A percentile compares a stretch with the other conserved stretches of the same genome.
phyloP scores from a whole-genome alignment of 2,888 invertebrate species.

The Phyllotreta cruciferae region DNA sequence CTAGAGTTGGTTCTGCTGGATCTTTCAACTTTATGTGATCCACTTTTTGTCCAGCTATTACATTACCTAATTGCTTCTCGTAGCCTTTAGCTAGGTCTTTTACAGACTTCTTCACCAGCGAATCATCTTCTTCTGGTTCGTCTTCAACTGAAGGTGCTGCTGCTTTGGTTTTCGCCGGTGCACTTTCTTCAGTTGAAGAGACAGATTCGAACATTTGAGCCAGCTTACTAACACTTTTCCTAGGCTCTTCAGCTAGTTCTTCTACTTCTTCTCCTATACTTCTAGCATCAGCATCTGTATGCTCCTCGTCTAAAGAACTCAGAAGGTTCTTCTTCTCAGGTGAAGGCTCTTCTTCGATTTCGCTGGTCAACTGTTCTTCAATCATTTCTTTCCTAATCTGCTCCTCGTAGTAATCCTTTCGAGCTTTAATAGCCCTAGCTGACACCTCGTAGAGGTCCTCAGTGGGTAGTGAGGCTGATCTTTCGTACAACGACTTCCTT shows the following conservation, averaged over 20 bases:
- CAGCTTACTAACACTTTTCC: slow-evolving; percentile 30
- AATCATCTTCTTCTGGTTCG: slow-evolving; percentile 22
- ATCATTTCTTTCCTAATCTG: slow-evolving; percentile 68
- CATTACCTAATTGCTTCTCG: slow-evolving; percentile 46
- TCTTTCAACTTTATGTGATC: slow-evolving; percentile 23
- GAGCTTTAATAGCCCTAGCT: slow-evolving; percentile 63
- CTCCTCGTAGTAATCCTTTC: slow-evolving; percentile 68
- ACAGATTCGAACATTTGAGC: slow-evolving; percentile 34
- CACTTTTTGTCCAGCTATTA: slow-evolving; percentile 43
- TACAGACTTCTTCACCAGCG: slow-evolving; percentile 44
- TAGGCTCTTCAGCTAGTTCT: slow-evolving; percentile 41
- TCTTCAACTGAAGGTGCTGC: slow-evolving; percentile 22
- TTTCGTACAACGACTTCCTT: slow-evolving; percentile 59
- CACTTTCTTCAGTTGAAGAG: slow-evolving; percentile 39
- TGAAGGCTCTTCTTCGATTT: slow-evolving; percentile 60
- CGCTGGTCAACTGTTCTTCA: slow-evolving; percentile 62
- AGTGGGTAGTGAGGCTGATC: slow-evolving; percentile 63
- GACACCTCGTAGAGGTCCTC: slow-evolving; percentile 63
- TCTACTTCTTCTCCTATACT: slow-evolving; percentile 39
- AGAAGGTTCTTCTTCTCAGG: slow-evolving; percentile 61
- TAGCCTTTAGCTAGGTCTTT: slow-evolving; percentile 48
- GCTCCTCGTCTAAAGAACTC: slow-evolving; percentile 44
- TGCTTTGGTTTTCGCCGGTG: slow-evolving; percentile 26
- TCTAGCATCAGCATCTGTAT: slow-evolving; percentile 40
- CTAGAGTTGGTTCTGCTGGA: slow-evolving; percentile 26